Evolutionary conservation across 2,797 vertebrate genomes (phyloP).

Genomic region (Rhinichthys osculus): DNA sequence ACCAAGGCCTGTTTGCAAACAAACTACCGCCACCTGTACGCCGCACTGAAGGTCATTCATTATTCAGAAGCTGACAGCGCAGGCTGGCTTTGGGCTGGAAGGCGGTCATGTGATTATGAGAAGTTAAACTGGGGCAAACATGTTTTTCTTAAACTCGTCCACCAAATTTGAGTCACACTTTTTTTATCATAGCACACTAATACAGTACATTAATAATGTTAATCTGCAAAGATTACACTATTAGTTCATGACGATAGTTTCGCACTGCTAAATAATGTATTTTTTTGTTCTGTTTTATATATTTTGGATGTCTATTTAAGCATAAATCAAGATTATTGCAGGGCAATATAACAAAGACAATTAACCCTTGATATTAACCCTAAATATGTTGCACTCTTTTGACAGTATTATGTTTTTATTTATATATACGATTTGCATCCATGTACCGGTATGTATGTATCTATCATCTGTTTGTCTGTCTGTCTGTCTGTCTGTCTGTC

Average conservation of each 20-base stretch:
- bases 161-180: neutral
- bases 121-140: constrained; percentile 41
- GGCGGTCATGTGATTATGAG: constrained; percentile 18
- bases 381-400: neutral
- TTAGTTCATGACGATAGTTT: too few relatives aligned
- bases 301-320: too few relatives aligned
- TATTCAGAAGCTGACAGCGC: constrained; percentile 25
- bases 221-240: neutral
- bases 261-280: neutral
- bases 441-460: too few relatives aligned
- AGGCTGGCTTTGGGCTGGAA: neutral
- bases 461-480: too few relatives aligned
- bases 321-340: neutral
- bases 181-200: neutral
- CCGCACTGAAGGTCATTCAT: constrained; percentile 21
- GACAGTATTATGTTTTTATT: neutral
- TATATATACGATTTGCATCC: too few relatives aligned
- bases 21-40: neutral
- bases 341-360: too few relatives aligned
- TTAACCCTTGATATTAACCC: neutral
- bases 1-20: constrained; percentile 34
- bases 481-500: too few relatives aligned
- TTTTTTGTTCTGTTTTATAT: neutral
- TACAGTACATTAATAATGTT: neutral
- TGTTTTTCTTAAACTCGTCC: neutral